A percentile compares a stretch with the other conserved stretches of the same genome.
Conservation (phyloP, 2,113 vertebrate genomes). For the Propithecus coquereli region DNA sequence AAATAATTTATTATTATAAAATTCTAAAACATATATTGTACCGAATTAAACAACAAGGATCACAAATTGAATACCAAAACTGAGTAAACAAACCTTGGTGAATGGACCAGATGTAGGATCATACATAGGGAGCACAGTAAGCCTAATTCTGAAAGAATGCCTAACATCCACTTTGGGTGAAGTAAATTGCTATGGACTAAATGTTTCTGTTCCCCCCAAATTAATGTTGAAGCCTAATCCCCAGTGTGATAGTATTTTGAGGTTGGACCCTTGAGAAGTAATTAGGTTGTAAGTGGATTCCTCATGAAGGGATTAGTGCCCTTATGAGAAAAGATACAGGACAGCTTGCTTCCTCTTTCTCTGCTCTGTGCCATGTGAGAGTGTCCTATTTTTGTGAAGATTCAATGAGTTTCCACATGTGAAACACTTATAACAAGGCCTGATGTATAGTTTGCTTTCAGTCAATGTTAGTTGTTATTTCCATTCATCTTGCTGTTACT, state of each 20-base stretch:
- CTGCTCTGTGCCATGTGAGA: background rate
- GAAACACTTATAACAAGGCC: background rate
- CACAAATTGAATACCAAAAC: background rate
- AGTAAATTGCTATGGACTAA: background rate
- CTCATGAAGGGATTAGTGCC: background rate
- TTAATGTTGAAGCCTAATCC: background rate
- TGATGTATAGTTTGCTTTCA: background rate
- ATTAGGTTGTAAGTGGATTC: background rate
- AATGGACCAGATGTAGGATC: background rate
- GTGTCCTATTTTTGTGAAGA: background rate
- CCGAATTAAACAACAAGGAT: background rate
- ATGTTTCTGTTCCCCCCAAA: background rate
- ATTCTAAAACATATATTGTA: background rate
- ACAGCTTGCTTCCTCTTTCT: background rate
- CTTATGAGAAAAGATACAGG: background rate
- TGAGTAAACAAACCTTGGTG: background rate
- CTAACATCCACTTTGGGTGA: background rate
- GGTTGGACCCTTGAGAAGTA: background rate
- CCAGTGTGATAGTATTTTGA: background rate
- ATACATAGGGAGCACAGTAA: background rate
- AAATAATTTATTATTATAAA: background rate
- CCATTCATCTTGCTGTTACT: background rate
- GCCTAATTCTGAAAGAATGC: background rate
- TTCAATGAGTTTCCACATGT: background rate
- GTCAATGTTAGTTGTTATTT: background rate